Conservation (phyloP, 2,797 vertebrate genomes). For the Emys orbicularis region DNA sequence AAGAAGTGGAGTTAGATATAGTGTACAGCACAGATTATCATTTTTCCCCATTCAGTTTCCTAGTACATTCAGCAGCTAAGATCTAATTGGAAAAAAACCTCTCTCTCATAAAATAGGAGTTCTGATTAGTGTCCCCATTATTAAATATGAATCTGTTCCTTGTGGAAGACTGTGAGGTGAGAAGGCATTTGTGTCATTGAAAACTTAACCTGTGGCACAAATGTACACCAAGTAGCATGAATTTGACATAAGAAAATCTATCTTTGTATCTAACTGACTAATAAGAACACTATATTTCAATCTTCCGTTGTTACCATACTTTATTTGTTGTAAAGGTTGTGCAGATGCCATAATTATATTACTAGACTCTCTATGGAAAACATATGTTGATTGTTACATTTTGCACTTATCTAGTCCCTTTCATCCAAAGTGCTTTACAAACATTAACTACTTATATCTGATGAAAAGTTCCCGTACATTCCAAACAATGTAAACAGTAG, state of each 20-base stretch:
- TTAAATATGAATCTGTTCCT: background rate
- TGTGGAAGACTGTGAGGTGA: background rate
- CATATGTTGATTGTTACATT: background rate
- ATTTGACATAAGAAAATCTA: background rate
- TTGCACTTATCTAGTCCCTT: background rate
- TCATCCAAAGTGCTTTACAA: constrained; percentile 5
- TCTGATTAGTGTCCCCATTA: background rate
- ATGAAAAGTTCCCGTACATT: background rate
- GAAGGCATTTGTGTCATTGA: background rate
- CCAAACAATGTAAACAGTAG: background rate
- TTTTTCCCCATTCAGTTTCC: background rate
- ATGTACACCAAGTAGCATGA: background rate
- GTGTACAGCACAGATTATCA: background rate
- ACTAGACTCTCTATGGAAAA: background rate
- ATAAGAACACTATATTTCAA: background rate
- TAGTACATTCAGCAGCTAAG: background rate
- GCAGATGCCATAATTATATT: background rate
- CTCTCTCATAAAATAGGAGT: background rate
- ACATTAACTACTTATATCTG: constrained; percentile 23
- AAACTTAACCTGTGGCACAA: background rate
- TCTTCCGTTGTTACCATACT: background rate
- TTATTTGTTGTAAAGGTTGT: background rate
- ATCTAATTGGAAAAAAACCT: background rate
- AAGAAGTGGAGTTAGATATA: accelerated
- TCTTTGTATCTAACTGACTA: background rate